phyloP scores from a whole-genome alignment of 2,113 vertebrate species.

The Corydoras sp. region DNA sequence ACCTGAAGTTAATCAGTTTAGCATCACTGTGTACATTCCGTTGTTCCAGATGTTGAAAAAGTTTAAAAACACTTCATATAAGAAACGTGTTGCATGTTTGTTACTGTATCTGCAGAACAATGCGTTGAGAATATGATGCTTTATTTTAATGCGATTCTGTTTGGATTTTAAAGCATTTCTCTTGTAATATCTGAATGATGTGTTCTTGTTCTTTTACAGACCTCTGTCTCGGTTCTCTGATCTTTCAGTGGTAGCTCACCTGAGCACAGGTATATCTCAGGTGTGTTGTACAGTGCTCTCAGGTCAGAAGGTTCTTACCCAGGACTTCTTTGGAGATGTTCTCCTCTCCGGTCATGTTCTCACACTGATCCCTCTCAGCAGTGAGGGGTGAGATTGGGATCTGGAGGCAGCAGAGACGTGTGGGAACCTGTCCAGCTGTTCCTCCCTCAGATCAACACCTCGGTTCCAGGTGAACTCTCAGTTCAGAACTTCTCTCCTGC shows the following conservation, averaged over 20 bases:
- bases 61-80: no score
- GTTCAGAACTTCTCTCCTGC: background rate
- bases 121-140: no score
- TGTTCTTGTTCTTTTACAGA: no score
- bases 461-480: background rate
- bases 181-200: no score
- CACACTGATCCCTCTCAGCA: slow-evolving; percentile 1
- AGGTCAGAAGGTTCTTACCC: slow-evolving; percentile 64
- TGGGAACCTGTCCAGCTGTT: slow-evolving; percentile 1
- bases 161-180: no score
- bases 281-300: background rate
- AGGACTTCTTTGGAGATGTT: slow-evolving; percentile 72
- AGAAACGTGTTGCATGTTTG: no score
- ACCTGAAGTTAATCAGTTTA: no score
- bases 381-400: background rate
- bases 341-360: slow-evolving; percentile 68
- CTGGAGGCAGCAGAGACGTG: background rate
- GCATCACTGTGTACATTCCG: no score
- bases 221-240: no score
- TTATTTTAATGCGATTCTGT: no score
- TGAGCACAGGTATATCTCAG: slow-evolving; percentile 17
- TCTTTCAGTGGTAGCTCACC: background rate
- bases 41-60: no score
- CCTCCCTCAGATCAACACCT: background rate
- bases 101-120: no score